A percentile compares a stretch with the other conserved stretches of the same genome.
These are phyloP conservation scores for Thaleichthys pacificus DNA, from an alignment of 2,797 vertebrate species.

Conservation along the genomic window DNA sequence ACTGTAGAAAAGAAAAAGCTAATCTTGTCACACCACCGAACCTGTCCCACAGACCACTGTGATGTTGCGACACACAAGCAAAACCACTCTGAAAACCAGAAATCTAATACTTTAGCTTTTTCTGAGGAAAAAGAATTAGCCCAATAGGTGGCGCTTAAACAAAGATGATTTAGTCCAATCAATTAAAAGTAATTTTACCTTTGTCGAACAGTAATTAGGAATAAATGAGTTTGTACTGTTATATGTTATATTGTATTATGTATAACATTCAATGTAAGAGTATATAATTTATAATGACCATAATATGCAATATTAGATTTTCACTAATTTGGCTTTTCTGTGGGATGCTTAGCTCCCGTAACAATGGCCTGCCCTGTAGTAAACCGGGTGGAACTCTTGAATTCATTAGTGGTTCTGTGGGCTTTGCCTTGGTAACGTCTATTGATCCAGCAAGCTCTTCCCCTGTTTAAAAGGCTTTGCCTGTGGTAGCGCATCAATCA, in stretches of 20 bases:
- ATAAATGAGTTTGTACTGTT: not conserved
- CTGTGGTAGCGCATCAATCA: slow-evolving; percentile 52
- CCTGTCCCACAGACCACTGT: slow-evolving; percentile 31
- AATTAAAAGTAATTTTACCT: not conserved
- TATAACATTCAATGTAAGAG: not conserved
- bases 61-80: slow-evolving; percentile 10
- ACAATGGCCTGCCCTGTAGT: not conserved
- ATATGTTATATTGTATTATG: not conserved
- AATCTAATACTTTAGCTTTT: not conserved
- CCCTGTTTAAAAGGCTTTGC: slow-evolving; percentile 53
- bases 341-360: not conserved
- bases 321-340: not conserved
- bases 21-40: slow-evolving; percentile 23
- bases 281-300: not conserved
- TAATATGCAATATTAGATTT: not conserved
- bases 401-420: slow-evolving; percentile 75
- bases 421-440: slow-evolving; percentile 59
- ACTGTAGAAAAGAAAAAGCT: slow-evolving; percentile 6
- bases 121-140: not conserved
- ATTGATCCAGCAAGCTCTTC: slow-evolving; percentile 66
- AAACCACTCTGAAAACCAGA: not conserved
- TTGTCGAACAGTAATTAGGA: not conserved
- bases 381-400: slow-evolving; percentile 37
- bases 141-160: not conserved
- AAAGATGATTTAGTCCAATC: not conserved